Conservation (phyloP, 2,113 vertebrate genomes). For the Colinus virginianus region DNA sequence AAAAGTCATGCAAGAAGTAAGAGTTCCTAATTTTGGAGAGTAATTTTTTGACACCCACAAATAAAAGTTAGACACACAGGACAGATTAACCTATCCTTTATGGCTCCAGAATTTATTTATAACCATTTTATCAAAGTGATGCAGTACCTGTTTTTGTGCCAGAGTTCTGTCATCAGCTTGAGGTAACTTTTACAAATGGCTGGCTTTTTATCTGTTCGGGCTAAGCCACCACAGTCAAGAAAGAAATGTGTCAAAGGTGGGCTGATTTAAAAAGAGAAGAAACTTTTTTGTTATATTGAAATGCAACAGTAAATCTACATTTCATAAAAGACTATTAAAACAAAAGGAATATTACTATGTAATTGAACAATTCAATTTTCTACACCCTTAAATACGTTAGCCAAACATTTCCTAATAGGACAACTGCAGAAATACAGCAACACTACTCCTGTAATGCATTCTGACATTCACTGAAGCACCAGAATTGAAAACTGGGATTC, state of each 20-base stretch:
- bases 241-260: slow-evolving; percentile 97
- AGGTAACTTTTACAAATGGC: slow-evolving; percentile 98
- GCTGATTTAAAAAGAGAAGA: slow-evolving; percentile 70
- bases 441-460: accelerated
- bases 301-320: background rate
- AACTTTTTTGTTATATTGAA: background rate
- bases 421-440: background rate
- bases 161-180: slow-evolving; percentile 95
- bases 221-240: slow-evolving; percentile 92
- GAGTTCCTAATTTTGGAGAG: background rate
- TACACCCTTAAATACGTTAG: background rate
- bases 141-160: slow-evolving; percentile 95
- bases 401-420: background rate
- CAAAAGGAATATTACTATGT: background rate
- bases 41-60: background rate
- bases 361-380: background rate
- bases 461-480: background rate
- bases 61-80: background rate
- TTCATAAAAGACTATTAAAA: background rate
- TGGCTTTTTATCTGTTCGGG: slow-evolving; percentile 96
- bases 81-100: background rate
- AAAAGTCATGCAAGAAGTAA: background rate
- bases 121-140: background rate
- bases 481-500: background rate
- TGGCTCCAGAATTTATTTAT: background rate